Evolutionary conservation across 2,113 vertebrate species (phyloP), one percentile per base, ranked within the genome.

Genomic region (Pseudorectes ferrugineus): DNA sequence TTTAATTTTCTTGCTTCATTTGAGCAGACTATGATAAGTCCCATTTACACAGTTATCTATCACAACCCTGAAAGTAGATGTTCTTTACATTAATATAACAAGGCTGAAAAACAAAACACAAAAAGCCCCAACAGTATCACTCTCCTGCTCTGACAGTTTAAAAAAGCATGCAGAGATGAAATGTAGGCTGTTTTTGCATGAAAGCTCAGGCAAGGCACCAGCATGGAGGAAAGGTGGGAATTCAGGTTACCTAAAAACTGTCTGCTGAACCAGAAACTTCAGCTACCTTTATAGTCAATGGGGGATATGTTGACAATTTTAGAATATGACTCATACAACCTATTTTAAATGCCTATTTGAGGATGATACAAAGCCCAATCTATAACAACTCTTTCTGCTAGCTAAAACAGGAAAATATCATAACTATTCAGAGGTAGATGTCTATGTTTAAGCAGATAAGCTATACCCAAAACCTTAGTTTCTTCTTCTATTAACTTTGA

Each of bases 41-140:
- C 1, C 9, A 49, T 76, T 89, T 36, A 59, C 20, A 25, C 12
- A n/a, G 8, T 52, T 83, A 93, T 46, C 26, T 52, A 48, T 42
- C 0, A 0, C 12, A 79, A 45, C 3, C 1, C 6, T 78, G 36
- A 66, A 38, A 20, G 21, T 40, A 35, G 26, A 22, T 57, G 14
- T 7, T 68, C 24, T 68, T 76, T 59, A 31, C 11, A 25, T 54
- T 45, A 63, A 59, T 26, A 49, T 2, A 45, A n/a, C 11, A 59
- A 80, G 25, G 12, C 6, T 9, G 17, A 52, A 93, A 91, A 89
- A 55, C 10, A 73, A 59, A 54, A 3, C 8, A 26, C 3, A 28
- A 36, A 73, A 55, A 42, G 1, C 8, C 21, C 16, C 0, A 0
- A 43, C 12, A 52, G 6, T 43, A 46, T 42, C 46, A 29, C 12